phyloP scores from a whole-genome alignment of 2,113 vertebrate genomes.

The Neogobius melanostomus region DNA sequence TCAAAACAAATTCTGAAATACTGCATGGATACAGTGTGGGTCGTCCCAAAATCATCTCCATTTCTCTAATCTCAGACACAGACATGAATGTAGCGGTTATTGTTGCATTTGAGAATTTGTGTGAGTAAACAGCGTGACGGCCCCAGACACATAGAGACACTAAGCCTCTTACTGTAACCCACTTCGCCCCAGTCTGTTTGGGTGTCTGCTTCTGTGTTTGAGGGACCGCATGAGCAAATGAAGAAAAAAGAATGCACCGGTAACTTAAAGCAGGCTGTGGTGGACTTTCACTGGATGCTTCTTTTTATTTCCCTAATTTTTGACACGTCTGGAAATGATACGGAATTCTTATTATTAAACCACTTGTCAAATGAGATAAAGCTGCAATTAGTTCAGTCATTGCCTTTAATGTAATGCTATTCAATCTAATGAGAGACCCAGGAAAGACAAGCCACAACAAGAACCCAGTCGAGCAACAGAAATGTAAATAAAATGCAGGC shows the following conservation, averaged over 20 bases:
- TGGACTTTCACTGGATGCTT: not conserved
- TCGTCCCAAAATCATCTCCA: conserved; percentile 60
- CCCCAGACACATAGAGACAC: conserved; percentile 22
- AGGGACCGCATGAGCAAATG: conserved; percentile 28
- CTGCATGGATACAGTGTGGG: conserved; percentile 38
- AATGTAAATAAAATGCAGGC: not conserved
- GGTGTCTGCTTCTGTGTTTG: conserved; percentile 41
- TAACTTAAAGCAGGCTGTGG: not conserved
- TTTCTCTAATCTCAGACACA: conserved; percentile 54
- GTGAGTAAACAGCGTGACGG: conserved; percentile 26
- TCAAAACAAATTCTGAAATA: conserved; percentile 12
- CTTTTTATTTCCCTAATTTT: too few relatives aligned
- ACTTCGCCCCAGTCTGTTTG: conserved; percentile 54
- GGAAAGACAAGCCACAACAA: not conserved
- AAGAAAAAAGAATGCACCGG: not conserved
- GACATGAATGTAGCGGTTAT: conserved; percentile 33
- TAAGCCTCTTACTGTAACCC: conserved; percentile 67
- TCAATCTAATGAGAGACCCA: not conserved
- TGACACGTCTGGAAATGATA: too few relatives aligned
- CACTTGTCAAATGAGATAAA: too few relatives aligned
- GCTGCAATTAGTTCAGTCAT: too few relatives aligned
- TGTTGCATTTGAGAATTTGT: conserved; percentile 39
- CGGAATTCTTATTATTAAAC: too few relatives aligned
- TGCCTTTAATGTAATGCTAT: not conserved
- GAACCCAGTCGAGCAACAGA: not conserved